Base-by-base conservation (phyloP, 2,888 invertebrate species). In the Apodemia duryi region DNA sequence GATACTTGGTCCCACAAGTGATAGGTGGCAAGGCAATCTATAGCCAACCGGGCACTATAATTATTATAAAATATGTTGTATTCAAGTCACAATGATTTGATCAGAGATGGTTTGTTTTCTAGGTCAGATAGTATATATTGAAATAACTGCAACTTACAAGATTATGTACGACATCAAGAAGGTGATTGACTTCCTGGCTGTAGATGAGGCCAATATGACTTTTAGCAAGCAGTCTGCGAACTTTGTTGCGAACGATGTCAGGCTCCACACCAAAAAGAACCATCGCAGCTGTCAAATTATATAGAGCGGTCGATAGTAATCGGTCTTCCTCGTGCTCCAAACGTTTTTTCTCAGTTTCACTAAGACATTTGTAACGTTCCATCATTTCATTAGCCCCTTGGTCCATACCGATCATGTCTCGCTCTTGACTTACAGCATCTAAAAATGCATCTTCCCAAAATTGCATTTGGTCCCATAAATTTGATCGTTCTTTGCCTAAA, bases 391-490 rank as follows among this genome's bases (percentile, higher is more conserved):
- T 95, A 49, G 99, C 98, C 29, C 99, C 98, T 83, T 99, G 99
- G 92, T 99, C 99, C 99, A 99, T 99, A 65, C 99, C 98, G 73
- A 99, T 97, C 95, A 99, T 98, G 80, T 99, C 99, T 32, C 99
- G 93, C 83, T 99, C 99, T 85, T 99, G 99, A 60, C 95, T 95
- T 1, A 99, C 99, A 0, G 99, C 98, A 88, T 99, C 99, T 66
- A 99, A 92, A 82, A 99, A 99, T 0, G 98, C 97, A 83, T 99
- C 99, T 84, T 99, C 99, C 99, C 99, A 99, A 88, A 99, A 99
- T 80, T 98, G 98, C 97, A 98, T 98, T 92, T 99, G 98, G 86
- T 99, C 99, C 99, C 99, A 99, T 43, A 99, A 88, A 66, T 95
- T 94, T 2, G 97, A 96, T 72, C 98, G 88, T 71, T 97, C 97